Evolutionary conservation across 2,113 vertebrate genomes (phyloP).

Genomic region (Spermophilus dauricus): DNA sequence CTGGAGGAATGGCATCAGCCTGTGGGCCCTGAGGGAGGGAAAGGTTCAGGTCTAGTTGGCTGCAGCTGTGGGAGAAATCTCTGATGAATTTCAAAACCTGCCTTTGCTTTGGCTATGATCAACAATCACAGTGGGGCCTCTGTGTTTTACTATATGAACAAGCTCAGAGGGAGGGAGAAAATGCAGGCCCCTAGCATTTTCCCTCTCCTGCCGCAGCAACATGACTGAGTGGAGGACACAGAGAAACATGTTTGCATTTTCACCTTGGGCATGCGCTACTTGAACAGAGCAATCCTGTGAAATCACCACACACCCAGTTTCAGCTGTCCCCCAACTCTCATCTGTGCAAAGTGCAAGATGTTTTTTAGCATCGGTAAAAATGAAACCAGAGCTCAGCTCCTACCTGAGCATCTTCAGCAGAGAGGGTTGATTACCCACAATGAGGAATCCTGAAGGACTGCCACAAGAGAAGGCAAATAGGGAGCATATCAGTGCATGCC

Average conservation of each 20-base stretch:
- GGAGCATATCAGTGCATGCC: fast-evolving
- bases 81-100: slow-evolving; percentile 65
- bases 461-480: not conserved
- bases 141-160: slow-evolving; percentile 56
- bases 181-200: not conserved
- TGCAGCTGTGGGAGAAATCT: slow-evolving; percentile 26
- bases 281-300: not conserved
- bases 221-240: not conserved
- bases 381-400: not conserved
- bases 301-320: not conserved
- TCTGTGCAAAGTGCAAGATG: fast-evolving
- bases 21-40: not conserved
- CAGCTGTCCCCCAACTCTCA: fast-evolving
- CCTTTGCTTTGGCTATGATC: slow-evolving; percentile 54
- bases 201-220: not conserved
- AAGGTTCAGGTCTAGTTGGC: not conserved
- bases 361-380: not conserved
- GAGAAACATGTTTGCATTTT: not conserved
- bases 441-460: no score
- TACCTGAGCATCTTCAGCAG: not conserved
- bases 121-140: slow-evolving; percentile 50
- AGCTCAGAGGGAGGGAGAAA: not conserved
- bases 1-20: not conserved
- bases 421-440: not conserved
- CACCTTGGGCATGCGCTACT: fast-evolving